Evolutionary conservation across 2,113 vertebrate species (phyloP), one percentile per base, ranked within the genome.

Genomic region (Macquaria australasica): DNA sequence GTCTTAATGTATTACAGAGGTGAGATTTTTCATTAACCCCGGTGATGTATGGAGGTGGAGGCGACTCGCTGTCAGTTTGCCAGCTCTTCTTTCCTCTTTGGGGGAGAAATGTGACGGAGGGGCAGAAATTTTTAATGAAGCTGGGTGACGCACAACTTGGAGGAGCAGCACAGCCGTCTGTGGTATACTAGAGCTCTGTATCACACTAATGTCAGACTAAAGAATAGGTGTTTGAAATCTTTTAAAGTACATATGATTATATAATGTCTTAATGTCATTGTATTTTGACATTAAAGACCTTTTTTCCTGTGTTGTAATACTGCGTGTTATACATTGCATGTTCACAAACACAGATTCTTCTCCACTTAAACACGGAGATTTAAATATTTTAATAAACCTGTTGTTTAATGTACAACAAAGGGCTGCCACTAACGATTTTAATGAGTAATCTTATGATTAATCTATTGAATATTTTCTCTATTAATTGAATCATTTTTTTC

Each of bases 51-150:
- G 53, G 58, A 34, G n/a, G 51, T 70, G 31, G 62, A 50, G 25
- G 37, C 3, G 1, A 50, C 6, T 39, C 11, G 16, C 34, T 55
- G 21, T n/a, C 10, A 6, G 18, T 70, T 45, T 41, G 3, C 60
- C 56, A 9, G 53, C 28, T 75, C 51, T 23, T 51, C 34, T 69
- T 34, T 71, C 67, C 58, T 82, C 71, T 77, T 85, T 71, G 70
- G 79, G 79, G 73, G 75, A 78, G 23, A 68, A 64, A 82, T 79
- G 82, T 73, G 84, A 84, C 67, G 58, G 3, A 21, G 45, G 25
- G 41, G 1, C 79, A 81, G 83, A 74, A 58, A 81, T 85, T 21
- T 85, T 82, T 75, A 80, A 88, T 82, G 74, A 89, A 62, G 71
- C 76, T 76, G 59, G 0, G 50, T 83, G 79, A 79, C 18, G 21